Conservation (phyloP, 2,888 invertebrate species). For the Drosophila picticornis region DNA sequence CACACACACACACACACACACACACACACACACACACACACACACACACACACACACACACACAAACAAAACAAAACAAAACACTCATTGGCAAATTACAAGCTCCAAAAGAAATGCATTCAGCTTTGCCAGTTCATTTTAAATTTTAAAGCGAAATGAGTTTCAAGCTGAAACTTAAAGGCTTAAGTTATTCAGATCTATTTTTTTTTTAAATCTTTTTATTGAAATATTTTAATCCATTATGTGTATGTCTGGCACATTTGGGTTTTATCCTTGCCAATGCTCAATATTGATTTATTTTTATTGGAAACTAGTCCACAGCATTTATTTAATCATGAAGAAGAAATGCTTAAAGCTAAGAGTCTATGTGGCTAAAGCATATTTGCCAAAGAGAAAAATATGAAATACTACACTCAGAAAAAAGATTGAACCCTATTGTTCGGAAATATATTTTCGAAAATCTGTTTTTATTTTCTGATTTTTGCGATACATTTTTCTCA, state of each 20-base stretch:
- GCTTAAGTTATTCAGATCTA: neutral
- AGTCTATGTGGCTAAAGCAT: neutral
- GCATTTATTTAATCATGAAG: neutral
- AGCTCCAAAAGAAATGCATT: neutral
- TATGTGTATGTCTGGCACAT: neutral
- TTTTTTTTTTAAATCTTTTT: neutral
- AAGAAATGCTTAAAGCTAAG: neutral
- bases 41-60: conserved; percentile 25
- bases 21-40: conserved; percentile 13
- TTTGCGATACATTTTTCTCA: neutral
- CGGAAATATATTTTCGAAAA: neutral
- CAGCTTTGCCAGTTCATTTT: neutral
- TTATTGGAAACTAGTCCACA: neutral
- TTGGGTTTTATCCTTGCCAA: neutral
- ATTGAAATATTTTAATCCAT: neutral
- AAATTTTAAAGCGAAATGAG: neutral
- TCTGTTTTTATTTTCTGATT: neutral
- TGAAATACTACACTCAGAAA: neutral
- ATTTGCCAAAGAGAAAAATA: neutral
- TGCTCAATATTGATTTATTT: neutral
- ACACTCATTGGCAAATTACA: neutral
- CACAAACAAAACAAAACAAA: neutral
- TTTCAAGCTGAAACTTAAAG: neutral
- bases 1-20: conserved; percentile 24
- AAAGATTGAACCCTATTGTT: neutral